phyloP scores from a whole-genome alignment of 2,797 vertebrate genomes.

The Carduelis carduelis region DNA sequence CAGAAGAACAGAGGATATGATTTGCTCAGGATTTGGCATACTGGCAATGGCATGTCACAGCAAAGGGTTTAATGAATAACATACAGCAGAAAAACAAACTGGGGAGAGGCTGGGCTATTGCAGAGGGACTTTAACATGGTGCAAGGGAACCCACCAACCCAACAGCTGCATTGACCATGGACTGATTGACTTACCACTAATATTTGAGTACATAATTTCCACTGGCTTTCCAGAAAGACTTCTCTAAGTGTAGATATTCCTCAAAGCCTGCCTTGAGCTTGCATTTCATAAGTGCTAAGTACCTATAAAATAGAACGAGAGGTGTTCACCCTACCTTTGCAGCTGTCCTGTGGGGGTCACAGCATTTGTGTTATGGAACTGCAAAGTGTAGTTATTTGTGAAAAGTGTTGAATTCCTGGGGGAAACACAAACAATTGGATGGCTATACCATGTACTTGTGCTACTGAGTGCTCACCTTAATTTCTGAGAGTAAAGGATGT shows the following conservation, averaged over 20 bases:
- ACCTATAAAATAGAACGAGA: not conserved
- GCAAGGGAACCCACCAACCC: not conserved
- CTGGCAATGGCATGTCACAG: not conserved
- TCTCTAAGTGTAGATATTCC: not conserved
- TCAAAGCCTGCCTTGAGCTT: not conserved
- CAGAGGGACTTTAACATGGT: not conserved
- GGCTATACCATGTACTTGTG: not conserved
- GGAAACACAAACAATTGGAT: not conserved
- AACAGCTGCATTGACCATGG: not conserved
- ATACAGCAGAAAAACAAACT: not conserved
- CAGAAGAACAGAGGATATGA: constrained; percentile 30
- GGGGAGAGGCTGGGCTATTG: not conserved
- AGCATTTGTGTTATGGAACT: not conserved
- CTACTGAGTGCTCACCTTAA: not conserved
- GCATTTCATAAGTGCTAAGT: not conserved
- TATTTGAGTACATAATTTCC: not conserved
- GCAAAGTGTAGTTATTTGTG: not conserved
- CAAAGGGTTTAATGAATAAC: not conserved
- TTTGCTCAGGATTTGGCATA: constrained; percentile 32
- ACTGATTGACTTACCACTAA: not conserved
- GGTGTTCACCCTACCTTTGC: not conserved
- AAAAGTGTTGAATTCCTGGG: not conserved
- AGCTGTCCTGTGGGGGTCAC: not conserved
- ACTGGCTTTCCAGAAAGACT: not conserved
- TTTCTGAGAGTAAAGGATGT: not conserved